Evolutionary conservation across 64 coral and sea anemone species (phyloP), one percentile per base, ranked within the genome.

Genomic region (Pocillopora damicornis): DNA sequence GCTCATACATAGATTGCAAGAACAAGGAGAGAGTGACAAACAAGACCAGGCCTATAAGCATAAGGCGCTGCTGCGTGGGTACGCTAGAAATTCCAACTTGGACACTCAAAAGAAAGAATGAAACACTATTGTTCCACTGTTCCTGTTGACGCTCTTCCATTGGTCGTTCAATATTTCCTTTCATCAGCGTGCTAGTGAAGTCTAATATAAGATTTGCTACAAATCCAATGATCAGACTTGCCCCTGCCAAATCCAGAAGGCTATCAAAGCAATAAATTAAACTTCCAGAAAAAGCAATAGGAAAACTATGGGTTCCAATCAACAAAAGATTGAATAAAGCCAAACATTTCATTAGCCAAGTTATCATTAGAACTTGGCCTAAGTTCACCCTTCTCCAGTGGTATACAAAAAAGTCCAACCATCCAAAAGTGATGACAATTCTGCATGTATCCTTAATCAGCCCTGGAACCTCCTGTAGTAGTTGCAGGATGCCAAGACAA

Each of bases 11-110:
- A 56, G 90, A 91, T 67, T 97, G 94, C 34, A 97, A 75, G 17
- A 97, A 73, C 73, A 97, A 60, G 14, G 94, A 97, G 20, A 92
- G 79, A 12, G 94, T 93, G 14, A 97, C 91, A 90, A 97, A 97
- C 63, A 97, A 60, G 25, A 97, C 86, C 30, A 97, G 87, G 45
- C 91, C 86, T 87, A 92, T 26, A 10, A 90, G 76, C 63, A 97
- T 64, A 16, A 88, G 89, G 51, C 91, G 88, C 23, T 93, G 82
- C 20, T 89, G 78, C 60, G 73, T 88, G 9, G 88, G 76, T 63
- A 83, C 77, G 15, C 78, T 76, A 26, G 79, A 79, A 11, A 97
- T 75, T 35, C 92, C 88, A 78, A 89, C 89, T 86, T 97, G 94
- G 42, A 93, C 25, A 13, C 80, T 79, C 59, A 97, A 86, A 64